Evolutionary conservation across 2,113 vertebrate genomes (phyloP).

Genomic region (Cervus canadensis): DNA sequence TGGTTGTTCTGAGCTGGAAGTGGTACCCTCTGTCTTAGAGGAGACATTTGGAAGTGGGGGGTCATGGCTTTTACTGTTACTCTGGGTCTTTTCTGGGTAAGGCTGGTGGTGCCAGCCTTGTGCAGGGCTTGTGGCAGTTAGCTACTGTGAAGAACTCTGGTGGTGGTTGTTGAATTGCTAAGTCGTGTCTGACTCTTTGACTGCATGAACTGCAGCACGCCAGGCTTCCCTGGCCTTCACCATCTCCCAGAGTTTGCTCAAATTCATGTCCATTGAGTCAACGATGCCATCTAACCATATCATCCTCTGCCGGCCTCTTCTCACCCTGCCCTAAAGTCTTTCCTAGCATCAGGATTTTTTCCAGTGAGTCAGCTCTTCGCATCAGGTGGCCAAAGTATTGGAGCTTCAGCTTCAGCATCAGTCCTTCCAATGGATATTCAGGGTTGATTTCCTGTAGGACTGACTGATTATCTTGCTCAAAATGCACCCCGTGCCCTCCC

Average conservation of each 20-base stretch:
- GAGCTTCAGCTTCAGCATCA: background rate
- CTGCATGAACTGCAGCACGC: background rate
- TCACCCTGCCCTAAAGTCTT: background rate
- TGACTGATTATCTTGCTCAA: background rate
- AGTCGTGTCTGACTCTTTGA: background rate
- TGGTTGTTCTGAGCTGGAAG: background rate
- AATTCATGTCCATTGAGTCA: background rate
- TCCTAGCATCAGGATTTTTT: background rate
- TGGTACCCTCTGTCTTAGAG: background rate
- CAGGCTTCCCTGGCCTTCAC: background rate
- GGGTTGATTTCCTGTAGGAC: background rate
- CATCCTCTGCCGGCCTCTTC: background rate
- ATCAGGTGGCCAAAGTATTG: background rate
- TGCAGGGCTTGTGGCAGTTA: background rate
- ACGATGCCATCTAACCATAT: background rate
- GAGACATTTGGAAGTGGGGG: background rate
- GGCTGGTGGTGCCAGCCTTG: background rate
- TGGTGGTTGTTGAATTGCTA: background rate
- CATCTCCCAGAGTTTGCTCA: background rate
- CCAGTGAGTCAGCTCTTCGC: accelerated
- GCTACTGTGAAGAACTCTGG: background rate
- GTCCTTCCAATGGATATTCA: background rate
- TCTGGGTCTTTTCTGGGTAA: background rate
- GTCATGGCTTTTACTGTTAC: background rate
- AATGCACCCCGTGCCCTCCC: background rate